A percentile compares a stretch with the other conserved stretches of the same genome.
phyloP scores from a whole-genome alignment of 2,888 invertebrate genomes.

The Orthosia gothica region DNA sequence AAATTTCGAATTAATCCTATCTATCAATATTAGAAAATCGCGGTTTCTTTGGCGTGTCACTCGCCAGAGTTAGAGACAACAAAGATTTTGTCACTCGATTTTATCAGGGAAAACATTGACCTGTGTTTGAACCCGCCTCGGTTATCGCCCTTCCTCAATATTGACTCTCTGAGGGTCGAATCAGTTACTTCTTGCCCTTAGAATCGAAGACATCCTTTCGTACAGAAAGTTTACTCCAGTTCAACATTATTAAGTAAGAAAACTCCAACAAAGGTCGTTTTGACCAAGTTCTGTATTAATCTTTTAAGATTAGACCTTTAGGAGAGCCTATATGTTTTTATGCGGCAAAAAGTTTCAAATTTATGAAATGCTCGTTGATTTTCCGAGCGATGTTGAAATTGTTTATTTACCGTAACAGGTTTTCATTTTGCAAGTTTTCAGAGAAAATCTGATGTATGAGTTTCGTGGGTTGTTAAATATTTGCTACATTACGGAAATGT shows the following conservation, averaged over 20 bases:
- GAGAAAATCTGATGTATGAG: background rate
- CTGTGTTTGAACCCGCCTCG: background rate
- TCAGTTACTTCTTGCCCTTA: conserved; percentile 8
- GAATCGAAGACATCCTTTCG: background rate
- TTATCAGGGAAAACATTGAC: conserved; percentile 1
- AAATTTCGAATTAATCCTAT: background rate
- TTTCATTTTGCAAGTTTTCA: background rate
- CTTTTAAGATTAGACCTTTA: background rate
- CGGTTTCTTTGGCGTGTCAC: background rate
- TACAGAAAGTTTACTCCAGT: background rate
- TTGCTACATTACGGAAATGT: background rate
- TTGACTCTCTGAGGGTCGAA: background rate
- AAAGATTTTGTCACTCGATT: background rate
- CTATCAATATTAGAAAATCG: background rate
- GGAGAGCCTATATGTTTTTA: conserved; percentile 6
- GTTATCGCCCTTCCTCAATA: conserved; percentile 2
- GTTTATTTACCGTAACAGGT: background rate
- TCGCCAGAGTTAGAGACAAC: background rate
- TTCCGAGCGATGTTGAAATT: background rate
- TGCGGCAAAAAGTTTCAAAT: conserved; percentile 18
- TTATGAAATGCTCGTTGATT: conserved; percentile 26
- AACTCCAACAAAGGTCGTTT: background rate
- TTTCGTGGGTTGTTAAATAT: conserved; percentile 4
- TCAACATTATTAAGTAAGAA: background rate
- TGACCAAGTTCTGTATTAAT: background rate